Evolutionary conservation across 2,888 invertebrate species (phyloP).

Genomic region (Unio delphinus): DNA sequence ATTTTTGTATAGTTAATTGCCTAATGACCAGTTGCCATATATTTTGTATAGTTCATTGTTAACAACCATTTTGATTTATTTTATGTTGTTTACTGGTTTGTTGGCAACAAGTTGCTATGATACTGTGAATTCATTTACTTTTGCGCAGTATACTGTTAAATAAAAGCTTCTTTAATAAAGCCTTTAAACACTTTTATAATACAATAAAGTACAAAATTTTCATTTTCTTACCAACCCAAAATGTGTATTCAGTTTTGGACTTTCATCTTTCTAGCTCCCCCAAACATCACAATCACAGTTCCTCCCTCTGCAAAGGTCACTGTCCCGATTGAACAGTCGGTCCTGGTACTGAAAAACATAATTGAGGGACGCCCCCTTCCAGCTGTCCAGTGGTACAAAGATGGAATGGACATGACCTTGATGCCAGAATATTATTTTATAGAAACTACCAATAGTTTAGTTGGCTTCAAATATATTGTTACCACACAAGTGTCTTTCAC

Average conservation of each 20-base stretch:
- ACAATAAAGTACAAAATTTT: neutral
- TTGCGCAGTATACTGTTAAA: too few relatives aligned
- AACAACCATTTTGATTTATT: too few relatives aligned
- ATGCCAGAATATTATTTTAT: constrained; percentile 41
- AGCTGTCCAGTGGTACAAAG: constrained; percentile 55
- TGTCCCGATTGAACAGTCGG: constrained; percentile 38
- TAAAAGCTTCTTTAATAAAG: too few relatives aligned
- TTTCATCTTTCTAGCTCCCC: constrained; percentile 39
- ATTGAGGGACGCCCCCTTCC: constrained; percentile 57
- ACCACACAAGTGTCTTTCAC: constrained; percentile 43
- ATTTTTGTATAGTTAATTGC: too few relatives aligned
- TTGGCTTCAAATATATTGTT: constrained; percentile 42
- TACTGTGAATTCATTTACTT: too few relatives aligned
- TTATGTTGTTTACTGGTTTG: too few relatives aligned
- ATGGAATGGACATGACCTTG: constrained; percentile 39
- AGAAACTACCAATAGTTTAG: constrained; percentile 19
- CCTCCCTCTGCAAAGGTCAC: constrained; percentile 25
- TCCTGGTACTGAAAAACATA: constrained; percentile 45
- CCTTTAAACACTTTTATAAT: too few relatives aligned
- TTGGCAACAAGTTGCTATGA: too few relatives aligned
- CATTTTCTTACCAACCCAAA: neutral
- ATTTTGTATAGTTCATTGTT: too few relatives aligned
- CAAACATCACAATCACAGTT: constrained; percentile 32
- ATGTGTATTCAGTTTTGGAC: neutral
- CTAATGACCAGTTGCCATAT: too few relatives aligned